phyloP scores from a whole-genome alignment of 2,888 invertebrate genomes.

The Acrobasis consociella region DNA sequence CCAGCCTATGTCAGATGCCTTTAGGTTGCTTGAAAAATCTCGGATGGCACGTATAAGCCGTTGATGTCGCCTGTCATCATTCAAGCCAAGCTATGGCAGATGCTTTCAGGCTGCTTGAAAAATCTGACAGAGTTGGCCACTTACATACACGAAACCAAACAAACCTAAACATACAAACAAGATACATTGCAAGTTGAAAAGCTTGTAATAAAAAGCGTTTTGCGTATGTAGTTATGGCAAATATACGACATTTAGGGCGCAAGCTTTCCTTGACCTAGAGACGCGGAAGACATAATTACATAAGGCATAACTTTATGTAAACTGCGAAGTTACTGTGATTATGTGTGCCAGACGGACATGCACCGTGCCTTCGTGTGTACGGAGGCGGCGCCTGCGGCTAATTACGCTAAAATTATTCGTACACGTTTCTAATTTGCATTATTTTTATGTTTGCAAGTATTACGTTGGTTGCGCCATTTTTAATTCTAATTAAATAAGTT shows the following conservation, averaged over 20 bases:
- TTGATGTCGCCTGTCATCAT: too few relatives aligned
- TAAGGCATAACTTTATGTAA: conserved; percentile 1
- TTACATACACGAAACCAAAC: too few relatives aligned
- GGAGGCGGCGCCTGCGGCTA: not conserved
- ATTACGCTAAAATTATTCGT: not conserved
- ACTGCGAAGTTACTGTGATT: not conserved
- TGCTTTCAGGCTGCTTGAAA: too few relatives aligned
- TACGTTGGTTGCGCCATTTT: not conserved
- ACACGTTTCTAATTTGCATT: not conserved
- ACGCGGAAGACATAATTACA: conserved; percentile 17
- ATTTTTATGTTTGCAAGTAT: not conserved
- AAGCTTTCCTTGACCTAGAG: conserved; percentile 12
- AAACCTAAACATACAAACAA: too few relatives aligned
- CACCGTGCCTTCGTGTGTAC: not conserved
- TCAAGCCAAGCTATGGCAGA: too few relatives aligned
- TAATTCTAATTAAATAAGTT: not conserved
- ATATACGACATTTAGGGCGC: not conserved
- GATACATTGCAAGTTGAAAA: too few relatives aligned
- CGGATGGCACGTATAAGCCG: too few relatives aligned
- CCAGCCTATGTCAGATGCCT: too few relatives aligned
- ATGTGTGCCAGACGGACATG: conserved; percentile 2
- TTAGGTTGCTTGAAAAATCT: too few relatives aligned
- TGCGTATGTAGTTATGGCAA: not conserved
- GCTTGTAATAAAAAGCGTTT: too few relatives aligned
- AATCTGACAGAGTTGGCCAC: too few relatives aligned